Base-by-base conservation (phyloP, 2,888 invertebrate species). In the Ferdinandea cuprea region DNA sequence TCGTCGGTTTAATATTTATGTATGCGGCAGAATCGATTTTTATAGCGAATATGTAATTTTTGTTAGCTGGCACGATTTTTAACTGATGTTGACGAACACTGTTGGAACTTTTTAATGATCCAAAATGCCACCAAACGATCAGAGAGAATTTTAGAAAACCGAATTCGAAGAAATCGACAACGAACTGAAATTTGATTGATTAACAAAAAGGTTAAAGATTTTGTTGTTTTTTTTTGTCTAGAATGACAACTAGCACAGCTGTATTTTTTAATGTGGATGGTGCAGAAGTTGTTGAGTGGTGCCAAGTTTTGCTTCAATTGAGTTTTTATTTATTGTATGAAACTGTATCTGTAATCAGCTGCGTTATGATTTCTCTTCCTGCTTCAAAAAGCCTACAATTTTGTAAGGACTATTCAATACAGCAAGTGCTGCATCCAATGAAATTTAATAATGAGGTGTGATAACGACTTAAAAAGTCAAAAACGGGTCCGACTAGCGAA, bases 101-200 rank as follows among this genome's bases (percentile, higher is more conserved):
- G 35, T 65, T 35, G 42, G 56, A 59, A 56, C 46, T 25, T 5
- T n/a, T 9, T 37, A 2, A 15, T 37, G 11, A 72, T 15, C 44
- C 66, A 59, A 73, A 21, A 56, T 46, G 28, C 54, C 52, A 68
- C 52, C 46, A 40, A 21, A 40, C 17, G 19, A 21, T 4, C 25
- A 19, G 0, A 37, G 0, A 52, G n/a, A 13, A 42, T 21, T 30
- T 4, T 4, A n/a, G 30, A 1, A 40, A 54, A 66, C 32, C 52
- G 44, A 66, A 52, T 52, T 59, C 35, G 44, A 35, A 35, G 44
- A 15, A 61, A 52, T 25, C 58, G 15, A 13, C 63, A 28, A 35
- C 54, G 72, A 72, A 61, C 61, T 61, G 19, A 35, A 35, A 44
- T 35, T 42, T 42, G 59, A 52, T 61, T 72, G 52, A 61, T 42